A percentile compares a stretch with the other conserved stretches of the same genome.
These are phyloP conservation scores for Drosophila phalerata DNA, from an alignment of 2,888 invertebrate genomes.

Conservation along the genomic window DNA sequence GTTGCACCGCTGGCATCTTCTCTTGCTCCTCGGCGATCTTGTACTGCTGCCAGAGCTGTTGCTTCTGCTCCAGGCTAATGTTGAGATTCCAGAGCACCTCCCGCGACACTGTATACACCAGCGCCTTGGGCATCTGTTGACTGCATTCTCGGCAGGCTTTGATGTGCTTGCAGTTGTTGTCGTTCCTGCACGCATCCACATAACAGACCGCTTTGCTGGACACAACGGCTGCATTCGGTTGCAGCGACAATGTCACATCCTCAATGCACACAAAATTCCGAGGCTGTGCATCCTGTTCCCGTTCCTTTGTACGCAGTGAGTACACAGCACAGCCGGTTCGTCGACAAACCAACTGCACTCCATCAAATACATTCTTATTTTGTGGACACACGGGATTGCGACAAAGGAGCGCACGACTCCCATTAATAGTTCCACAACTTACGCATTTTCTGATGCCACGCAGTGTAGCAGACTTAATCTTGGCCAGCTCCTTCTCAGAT, in stretches of 20 bases:
- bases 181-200: constrained; percentile 79
- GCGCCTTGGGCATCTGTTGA: constrained; percentile 65
- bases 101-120: constrained; percentile 73
- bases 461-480: constrained; percentile 85
- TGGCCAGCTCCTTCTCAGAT: constrained; percentile 88
- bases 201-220: constrained; percentile 79
- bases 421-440: constrained; percentile 91
- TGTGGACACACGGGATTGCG: constrained; percentile 77
- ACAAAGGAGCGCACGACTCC: constrained; percentile 88
- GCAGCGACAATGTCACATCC: constrained; percentile 84
- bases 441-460: constrained; percentile 91
- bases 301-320: constrained; percentile 90
- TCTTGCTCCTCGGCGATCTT: constrained; percentile 69
- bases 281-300: constrained; percentile 88
- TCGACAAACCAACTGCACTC: constrained; percentile 87
- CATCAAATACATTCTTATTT: constrained; percentile 76
- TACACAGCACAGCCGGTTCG: constrained; percentile 88
- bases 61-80: constrained; percentile 77
- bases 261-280: constrained; percentile 90
- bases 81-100: constrained; percentile 83
- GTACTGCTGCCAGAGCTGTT: constrained; percentile 82
- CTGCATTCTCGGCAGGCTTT: constrained; percentile 70
- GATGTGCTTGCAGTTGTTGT: constrained; percentile 81
- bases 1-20: constrained; percentile 80
- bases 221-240: constrained; percentile 82